Base-by-base conservation (phyloP, 2,888 invertebrate species). In the Drosophila atripex region DNA sequence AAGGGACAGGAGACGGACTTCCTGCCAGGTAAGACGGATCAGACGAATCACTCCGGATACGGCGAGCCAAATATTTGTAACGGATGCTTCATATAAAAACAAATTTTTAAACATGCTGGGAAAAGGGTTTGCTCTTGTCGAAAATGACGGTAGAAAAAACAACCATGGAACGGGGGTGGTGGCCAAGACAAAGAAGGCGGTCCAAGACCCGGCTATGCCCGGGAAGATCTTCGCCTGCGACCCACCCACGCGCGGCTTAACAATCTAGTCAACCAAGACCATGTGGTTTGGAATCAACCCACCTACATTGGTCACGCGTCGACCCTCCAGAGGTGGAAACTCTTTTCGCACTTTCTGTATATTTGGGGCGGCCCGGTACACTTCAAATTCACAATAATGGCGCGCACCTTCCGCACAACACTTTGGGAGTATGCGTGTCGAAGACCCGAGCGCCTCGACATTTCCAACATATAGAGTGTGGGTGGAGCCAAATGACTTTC, bases 341-440 rank as follows among this genome's bases (percentile, higher is more conserved):
- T 7, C 21, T 41, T 28, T 46, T 12, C 23, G 11, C 8, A 38
- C 11, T 1, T 9, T 23, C 14, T 41, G 18, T 18, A 9, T 9
- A 41, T 41, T 39, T 41, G 52, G 58, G 59, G 69, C 52, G 69
- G 52, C 59, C 25, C 18, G 50, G 69, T 66, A 23, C 63, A 52
- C 85, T 71, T 65, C 69, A 87, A 86, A 64, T 86, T 76, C 43
- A 11, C 53, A 18, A 47, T 71, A 70, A 71, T 70, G 69, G 69
- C 52, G 57, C 70, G 53, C 66, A 64, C 65, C 87, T 51, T 50
- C 50, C 30, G 46, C 78, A 85, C 41, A 28, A 71, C 58, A 63
- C 43, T 74, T 85, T 38, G 75, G 85, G 80, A 65, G 82, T 66
- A 64, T 66, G 71, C 83, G 83, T 82, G 49, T 55, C 79, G 60